These are phyloP conservation scores for Parotia lawesii DNA, from an alignment of 2,113 vertebrate genomes.

Conservation along the genomic window DNA sequence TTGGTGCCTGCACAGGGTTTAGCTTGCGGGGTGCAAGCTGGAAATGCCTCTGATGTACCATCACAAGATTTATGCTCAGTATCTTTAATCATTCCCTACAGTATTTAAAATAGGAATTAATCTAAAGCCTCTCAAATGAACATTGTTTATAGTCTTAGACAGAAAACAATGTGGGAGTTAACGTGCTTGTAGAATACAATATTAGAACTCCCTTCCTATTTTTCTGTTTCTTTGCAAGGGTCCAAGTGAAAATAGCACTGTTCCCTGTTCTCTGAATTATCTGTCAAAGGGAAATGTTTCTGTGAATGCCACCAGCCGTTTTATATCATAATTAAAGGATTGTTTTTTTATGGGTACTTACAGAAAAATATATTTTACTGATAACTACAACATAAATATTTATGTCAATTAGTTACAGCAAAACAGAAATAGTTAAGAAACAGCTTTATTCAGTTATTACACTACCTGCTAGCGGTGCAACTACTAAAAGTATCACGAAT, in stretches of 20 bases:
- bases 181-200: not conserved
- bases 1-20: not conserved
- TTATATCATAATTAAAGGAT: slow-evolving; percentile 66
- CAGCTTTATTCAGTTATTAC: not conserved
- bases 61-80: not conserved
- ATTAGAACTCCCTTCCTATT: not conserved
- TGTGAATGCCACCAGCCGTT: slow-evolving; percentile 58
- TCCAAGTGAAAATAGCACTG: slow-evolving; percentile 33
- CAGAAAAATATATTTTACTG: slow-evolving; percentile 65
- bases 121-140: not conserved
- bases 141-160: not conserved
- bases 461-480: not conserved
- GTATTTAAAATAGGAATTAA: not conserved
- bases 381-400: slow-evolving; percentile 72
- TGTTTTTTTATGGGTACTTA: slow-evolving; percentile 47
- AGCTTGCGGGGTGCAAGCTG: not conserved
- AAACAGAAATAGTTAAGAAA: slow-evolving; percentile 38
- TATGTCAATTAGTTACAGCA: slow-evolving; percentile 53
- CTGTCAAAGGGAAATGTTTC: slow-evolving; percentile 30
- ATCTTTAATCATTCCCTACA: not conserved
- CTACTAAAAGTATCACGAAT: not conserved
- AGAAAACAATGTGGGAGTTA: slow-evolving; percentile 22
- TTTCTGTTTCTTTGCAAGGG: slow-evolving; percentile 13
- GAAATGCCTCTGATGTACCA: not conserved
- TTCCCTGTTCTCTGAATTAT: slow-evolving; percentile 32